Evolutionary conservation across 2,113 vertebrate species (phyloP), one percentile per base, ranked within the genome.

Genomic region (Rousettus leschenaultii): DNA sequence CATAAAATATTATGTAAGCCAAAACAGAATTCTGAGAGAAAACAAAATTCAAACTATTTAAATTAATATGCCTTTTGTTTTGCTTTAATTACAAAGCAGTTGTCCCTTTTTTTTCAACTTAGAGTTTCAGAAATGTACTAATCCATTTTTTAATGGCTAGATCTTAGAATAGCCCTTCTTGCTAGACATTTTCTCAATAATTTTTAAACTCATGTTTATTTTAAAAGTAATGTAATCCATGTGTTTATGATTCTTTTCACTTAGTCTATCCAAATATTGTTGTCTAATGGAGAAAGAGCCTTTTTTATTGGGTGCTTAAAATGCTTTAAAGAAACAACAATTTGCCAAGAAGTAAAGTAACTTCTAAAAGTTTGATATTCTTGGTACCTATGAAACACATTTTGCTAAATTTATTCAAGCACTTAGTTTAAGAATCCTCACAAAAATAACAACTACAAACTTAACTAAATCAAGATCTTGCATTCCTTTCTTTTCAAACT

Each of bases 241-340:
- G 66, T 94, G 82, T 95, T 95, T 78, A 82, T 82, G 48, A 94
- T 82, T 97, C 19, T 71, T 95, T 97, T 91, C 45, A 92, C 43
- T 93, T 66, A 77, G 38, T 96, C 26, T 86, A 73, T 86, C 70
- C 89, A 89, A 75, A 91, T 96, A 85, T 63, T 83, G 13, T 63
- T 96, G 55, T 66, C 86, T 79, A 35, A 97, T 87, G 79, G 91
- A 95, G 8, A 91, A 75, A 35, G n/a, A 48, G 2, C 1, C 57
- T 91, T 9, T 68, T 95, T 95, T 87, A 95, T 85, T 93, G 84
- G 13, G 30, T 97, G 28, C 73, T 93, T 93, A 66, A 97, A 96
- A 94, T 85, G 45, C 14, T 91, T 86, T 75, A 83, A 78, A 89
- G 40, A 61, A 86, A 86, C n/a, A 77, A 33, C 28, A 80, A 68